A percentile compares a stretch with the other conserved stretches of the same genome.
phyloP scores from a whole-genome alignment of 2,113 vertebrate genomes.

The Cyanoramphus novaezelandiae region DNA sequence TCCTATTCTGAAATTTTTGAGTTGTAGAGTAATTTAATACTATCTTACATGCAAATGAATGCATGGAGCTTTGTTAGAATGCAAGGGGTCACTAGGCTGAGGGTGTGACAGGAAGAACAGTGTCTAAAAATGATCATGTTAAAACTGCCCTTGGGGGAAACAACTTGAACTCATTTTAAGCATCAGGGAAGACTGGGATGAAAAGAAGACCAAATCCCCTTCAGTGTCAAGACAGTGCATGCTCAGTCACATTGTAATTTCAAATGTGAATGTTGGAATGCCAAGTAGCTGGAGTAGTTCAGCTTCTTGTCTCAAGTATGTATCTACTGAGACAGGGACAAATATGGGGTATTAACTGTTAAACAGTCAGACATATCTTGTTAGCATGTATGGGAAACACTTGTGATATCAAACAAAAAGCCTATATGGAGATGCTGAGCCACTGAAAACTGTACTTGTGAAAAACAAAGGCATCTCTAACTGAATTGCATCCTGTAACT shows the following conservation, averaged over 20 bases:
- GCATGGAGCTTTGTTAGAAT: background rate
- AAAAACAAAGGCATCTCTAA: background rate
- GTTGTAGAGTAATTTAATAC: background rate
- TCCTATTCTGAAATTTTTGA: background rate
- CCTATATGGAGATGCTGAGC: background rate
- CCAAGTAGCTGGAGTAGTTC: background rate
- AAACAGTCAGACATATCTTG: background rate
- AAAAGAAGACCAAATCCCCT: background rate
- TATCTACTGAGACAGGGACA: background rate
- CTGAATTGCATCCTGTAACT: background rate
- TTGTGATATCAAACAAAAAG: background rate
- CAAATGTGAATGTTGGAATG: background rate
- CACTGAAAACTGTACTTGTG: background rate
- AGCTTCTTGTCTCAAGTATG: background rate
- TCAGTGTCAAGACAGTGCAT: background rate
- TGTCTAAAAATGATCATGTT: background rate
- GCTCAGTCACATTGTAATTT: background rate
- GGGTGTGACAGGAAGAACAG: background rate
- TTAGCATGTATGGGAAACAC: background rate
- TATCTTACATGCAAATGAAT: background rate
- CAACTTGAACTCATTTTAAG: slow-evolving; percentile 11
- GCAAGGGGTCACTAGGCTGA: background rate
- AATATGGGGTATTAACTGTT: background rate
- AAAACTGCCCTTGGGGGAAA: background rate
- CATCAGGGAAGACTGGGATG: background rate